Conservation (phyloP, 2,113 vertebrate genomes). For the Myiopsitta monachus region DNA sequence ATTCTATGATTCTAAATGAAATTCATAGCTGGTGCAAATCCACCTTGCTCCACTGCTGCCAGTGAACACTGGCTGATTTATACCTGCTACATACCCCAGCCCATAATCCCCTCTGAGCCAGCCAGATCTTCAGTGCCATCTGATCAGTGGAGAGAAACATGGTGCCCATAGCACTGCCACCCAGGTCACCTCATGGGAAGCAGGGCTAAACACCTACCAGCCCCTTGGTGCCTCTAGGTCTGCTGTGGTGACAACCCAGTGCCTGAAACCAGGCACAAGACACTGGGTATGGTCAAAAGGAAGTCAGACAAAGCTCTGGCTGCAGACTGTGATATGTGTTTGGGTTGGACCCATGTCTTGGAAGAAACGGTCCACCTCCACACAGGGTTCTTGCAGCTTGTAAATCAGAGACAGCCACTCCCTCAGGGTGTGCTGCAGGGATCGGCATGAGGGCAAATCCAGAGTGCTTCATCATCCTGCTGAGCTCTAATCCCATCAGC, state of each 20-base stretch:
- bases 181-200: not conserved
- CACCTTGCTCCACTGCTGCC: not conserved
- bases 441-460: not conserved
- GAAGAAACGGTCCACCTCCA: not conserved
- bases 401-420: not conserved
- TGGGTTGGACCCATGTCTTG: not conserved
- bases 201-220: rapidly evolving
- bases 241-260: rapidly evolving
- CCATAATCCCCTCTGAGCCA: rapidly evolving
- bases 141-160: rapidly evolving
- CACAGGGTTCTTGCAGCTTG: rapidly evolving
- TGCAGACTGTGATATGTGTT: not conserved
- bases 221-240: not conserved
- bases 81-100: not conserved
- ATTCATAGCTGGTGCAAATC: not conserved
- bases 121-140: not conserved
- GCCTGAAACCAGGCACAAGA: rapidly evolving
- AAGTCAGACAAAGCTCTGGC: not conserved
- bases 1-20: not conserved
- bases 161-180: rapidly evolving
- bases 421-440: not conserved
- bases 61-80: not conserved
- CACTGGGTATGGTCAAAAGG: rapidly evolving
- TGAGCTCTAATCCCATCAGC: constrained; percentile 51
- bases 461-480: constrained; percentile 30